Percentiles rank a stretch among this genome's conserved stretches.
Evolutionary conservation across 2,888 invertebrate species (phyloP).

Genomic region (Limnephilus rhombicus): DNA sequence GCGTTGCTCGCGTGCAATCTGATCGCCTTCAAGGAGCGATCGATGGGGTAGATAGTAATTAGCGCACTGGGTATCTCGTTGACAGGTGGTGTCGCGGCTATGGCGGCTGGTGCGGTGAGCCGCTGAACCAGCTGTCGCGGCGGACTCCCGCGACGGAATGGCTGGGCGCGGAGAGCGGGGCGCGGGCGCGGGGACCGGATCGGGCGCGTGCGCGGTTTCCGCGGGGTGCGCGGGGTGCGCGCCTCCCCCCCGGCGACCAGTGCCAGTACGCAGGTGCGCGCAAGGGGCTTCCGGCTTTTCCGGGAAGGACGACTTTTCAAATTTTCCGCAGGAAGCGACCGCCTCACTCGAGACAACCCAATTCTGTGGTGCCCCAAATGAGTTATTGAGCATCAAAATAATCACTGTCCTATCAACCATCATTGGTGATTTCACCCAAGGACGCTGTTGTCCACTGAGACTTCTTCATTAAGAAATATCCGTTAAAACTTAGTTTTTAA

Average conservation of each 20-base stretch:
- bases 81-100: slow-evolving; percentile 47
- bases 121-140: slow-evolving; percentile 67
- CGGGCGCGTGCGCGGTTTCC: slow-evolving; percentile 50
- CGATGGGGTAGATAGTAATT: slow-evolving; percentile 31
- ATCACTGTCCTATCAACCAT: not conserved
- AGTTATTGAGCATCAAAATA: not conserved
- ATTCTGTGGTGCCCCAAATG: not conserved
- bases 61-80: slow-evolving; percentile 37
- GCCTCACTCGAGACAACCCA: not conserved
- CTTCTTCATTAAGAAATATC: too few species aligned
- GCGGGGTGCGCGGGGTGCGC: slow-evolving; percentile 53
- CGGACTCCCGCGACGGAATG: slow-evolving; percentile 68
- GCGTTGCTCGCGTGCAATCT: slow-evolving; percentile 3
- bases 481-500: too few species aligned
- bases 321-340: slow-evolving; percentile 14
- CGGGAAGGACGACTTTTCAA: slow-evolving; percentile 40
- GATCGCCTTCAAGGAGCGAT: slow-evolving; percentile 5
- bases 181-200: not conserved
- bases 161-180: slow-evolving; percentile 62
- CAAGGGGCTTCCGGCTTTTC: not conserved
- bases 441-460: too few species aligned
- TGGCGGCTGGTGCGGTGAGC: slow-evolving; percentile 62
- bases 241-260: slow-evolving; percentile 19
- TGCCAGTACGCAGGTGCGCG: slow-evolving; percentile 8
- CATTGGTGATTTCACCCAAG: not conserved